A percentile compares a stretch with the other conserved stretches of the same genome.
Conservation (phyloP, 2,113 vertebrate genomes). For the Enhydra lutris region DNA sequence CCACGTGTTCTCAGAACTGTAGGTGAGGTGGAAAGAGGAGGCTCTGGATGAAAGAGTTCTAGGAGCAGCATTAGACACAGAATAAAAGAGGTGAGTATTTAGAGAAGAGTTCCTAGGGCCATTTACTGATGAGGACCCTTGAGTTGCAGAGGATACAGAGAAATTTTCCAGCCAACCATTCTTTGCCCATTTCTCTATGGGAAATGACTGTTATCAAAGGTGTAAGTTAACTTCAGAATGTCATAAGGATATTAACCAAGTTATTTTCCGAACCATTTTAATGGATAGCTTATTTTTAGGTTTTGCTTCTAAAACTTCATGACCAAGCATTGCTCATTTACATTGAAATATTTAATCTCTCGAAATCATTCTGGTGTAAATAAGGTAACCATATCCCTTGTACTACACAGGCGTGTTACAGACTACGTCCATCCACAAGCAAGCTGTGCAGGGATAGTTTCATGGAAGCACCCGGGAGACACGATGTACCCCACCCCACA, state of each 20-base stretch:
- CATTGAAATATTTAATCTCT: neutral
- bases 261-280: neutral
- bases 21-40: neutral
- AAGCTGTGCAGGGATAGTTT: neutral
- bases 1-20: neutral
- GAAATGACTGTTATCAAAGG: neutral
- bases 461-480: neutral
- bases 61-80: neutral
- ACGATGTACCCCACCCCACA: neutral
- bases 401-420: accelerated
- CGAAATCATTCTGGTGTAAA: too few species aligned
- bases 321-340: neutral
- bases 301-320: neutral
- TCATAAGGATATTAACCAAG: neutral
- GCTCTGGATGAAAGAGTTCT: neutral
- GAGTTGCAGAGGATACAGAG: neutral
- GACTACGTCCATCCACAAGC: neutral
- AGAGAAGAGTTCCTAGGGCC: accelerated
- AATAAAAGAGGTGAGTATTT: neutral
- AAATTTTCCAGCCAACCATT: neutral
- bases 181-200: neutral
- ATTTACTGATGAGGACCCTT: neutral
- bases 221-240: neutral
- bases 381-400: neutral
- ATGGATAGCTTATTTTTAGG: neutral